These are phyloP conservation scores for Cassiopea andromeda DNA, from an alignment of 30 jellyfish, hydroid and myxozoan genomes.

Conservation along the genomic window DNA sequence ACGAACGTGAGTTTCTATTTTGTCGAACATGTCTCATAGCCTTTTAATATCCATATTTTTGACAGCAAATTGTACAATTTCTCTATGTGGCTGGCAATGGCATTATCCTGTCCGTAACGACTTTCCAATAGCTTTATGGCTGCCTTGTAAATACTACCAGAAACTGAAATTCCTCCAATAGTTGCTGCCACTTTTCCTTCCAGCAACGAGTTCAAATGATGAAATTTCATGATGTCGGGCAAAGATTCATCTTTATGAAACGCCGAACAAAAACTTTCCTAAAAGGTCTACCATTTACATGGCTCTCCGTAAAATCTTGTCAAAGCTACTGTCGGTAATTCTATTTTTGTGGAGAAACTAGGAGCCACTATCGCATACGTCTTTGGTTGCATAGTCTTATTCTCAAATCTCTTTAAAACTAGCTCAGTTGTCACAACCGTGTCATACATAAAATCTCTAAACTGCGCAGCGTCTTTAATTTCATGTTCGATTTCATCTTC, in stretches of 20 bases:
- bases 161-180: constrained; percentile 4
- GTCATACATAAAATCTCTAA: no score
- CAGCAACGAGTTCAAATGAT: constrained; percentile 30
- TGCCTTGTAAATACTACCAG: constrained; percentile 2
- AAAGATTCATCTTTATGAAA: not conserved
- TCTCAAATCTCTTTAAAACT: no score
- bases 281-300: not conserved
- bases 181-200: constrained; percentile 52
- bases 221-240: constrained; percentile 37
- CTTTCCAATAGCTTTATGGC: constrained; percentile 22
- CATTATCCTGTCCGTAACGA: constrained; percentile 17
- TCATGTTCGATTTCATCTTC: no score
- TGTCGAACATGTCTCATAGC: constrained; percentile 1
- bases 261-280: constrained; percentile 24
- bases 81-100: not conserved
- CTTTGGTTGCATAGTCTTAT: no score
- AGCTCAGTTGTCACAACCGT: no score
- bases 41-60: not conserved
- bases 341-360: no score
- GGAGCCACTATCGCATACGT: no score
- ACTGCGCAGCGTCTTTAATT: no score
- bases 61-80: no score
- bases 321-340: no score
- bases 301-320: no score
- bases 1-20: constrained; percentile 12